phyloP scores from a whole-genome alignment of 2,113 vertebrate genomes.

The Syngnathoides biaculeatus region DNA sequence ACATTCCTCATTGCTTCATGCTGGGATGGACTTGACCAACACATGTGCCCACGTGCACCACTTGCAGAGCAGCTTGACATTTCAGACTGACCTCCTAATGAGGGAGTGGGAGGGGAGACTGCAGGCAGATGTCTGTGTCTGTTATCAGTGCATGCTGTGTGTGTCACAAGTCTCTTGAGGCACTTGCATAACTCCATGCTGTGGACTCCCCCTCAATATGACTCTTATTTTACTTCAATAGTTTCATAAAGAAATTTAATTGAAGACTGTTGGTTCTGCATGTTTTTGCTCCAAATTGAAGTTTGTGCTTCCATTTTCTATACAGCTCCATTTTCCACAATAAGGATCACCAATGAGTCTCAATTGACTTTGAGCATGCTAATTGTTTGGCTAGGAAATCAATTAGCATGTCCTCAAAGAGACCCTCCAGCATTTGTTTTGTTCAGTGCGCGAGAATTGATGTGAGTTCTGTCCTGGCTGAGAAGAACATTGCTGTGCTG shows the following conservation, averaged over 20 bases:
- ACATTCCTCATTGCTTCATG: constrained; percentile 26
- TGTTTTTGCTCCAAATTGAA: not conserved
- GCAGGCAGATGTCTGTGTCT: constrained; percentile 28
- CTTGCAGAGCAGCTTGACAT: constrained; percentile 25
- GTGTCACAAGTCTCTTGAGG: constrained; percentile 13
- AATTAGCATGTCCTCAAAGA: no score
- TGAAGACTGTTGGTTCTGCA: not conserved
- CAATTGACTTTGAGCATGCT: no score
- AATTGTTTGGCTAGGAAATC: no score
- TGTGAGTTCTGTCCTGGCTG: no score
- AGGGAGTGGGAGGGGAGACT: constrained; percentile 10
- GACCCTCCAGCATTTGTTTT: no score
- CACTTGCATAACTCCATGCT: not conserved
- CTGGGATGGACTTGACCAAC: constrained; percentile 33
- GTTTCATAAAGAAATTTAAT: not conserved
- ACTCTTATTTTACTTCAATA: not conserved
- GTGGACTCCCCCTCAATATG: not conserved
- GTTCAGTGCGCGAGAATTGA: no score
- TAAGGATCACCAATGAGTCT: not conserved
- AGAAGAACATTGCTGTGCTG: no score
- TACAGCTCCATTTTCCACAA: not conserved
- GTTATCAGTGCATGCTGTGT: constrained; percentile 16
- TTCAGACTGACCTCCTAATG: constrained; percentile 35
- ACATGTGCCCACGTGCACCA: constrained; percentile 16
- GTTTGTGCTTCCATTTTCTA: not conserved